phyloP scores from a whole-genome alignment of 2,797 vertebrate genomes.

The Chloroceryle amazona region DNA sequence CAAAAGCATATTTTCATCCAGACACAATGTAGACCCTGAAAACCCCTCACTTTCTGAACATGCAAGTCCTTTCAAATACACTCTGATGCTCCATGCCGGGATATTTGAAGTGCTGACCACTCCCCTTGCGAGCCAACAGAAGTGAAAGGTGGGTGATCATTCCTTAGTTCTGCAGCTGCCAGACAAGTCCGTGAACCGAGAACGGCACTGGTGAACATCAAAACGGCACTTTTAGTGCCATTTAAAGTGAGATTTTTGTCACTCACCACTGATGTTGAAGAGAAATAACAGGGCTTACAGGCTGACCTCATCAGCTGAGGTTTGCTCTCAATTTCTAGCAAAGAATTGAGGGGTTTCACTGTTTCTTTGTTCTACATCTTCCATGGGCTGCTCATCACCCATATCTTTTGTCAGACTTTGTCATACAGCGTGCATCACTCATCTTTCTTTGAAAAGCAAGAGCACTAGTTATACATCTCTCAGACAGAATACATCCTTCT shows the following conservation, averaged over 20 bases:
- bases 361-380: neutral
- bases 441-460: neutral
- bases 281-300: neutral
- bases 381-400: neutral
- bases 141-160: neutral
- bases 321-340: neutral
- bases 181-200: neutral
- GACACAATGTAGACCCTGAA: neutral
- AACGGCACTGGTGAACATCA: neutral
- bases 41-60: neutral
- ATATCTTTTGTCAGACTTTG: neutral
- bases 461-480: neutral
- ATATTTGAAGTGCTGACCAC: neutral
- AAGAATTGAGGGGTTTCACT: neutral
- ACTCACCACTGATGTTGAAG: neutral
- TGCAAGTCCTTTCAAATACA: neutral
- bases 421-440: rapidly evolving
- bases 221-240: neutral
- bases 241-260: neutral
- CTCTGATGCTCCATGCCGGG: neutral
- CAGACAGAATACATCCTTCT: neutral
- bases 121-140: neutral
- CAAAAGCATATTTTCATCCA: neutral
- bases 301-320: neutral
- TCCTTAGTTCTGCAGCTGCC: neutral